Base-by-base conservation (phyloP, 2,113 vertebrate genomes). In the Tamias sibiricus region DNA sequence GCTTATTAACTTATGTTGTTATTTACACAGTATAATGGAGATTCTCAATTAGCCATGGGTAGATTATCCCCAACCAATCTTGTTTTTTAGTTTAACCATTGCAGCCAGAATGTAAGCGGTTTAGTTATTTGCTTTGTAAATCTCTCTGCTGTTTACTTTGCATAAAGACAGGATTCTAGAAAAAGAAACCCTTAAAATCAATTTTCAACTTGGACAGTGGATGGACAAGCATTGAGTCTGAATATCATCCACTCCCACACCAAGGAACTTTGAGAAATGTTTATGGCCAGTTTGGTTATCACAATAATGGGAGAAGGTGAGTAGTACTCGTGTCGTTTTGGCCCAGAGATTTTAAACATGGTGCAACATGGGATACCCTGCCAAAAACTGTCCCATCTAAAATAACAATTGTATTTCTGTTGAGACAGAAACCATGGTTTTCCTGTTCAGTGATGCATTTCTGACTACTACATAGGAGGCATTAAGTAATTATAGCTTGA, bases 31-130 rank as follows among this genome's bases (percentile, higher is more conserved):
- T 83, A 75, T 72, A 93, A 80, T 26, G 32, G 59, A 59, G 89
- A 85, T 82, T 96, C 77, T 94, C 69, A 92, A 95, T 94, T 87
- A 95, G 52, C 68, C 54, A 81, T 62, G 54, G 74, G 49, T 76
- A 82, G 20, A 68, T 86, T 91, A 93, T 37, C 68, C 47, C 92
- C 10, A 94, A 52, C 75, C 74, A 92, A 77, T 62, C 64, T 59
- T 97, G 49, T 64, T 92, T 74, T 87, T 68, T 64, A 94, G 64
- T 71, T 92, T 49, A 72, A 81, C 22, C 30, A 44, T 1, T 47
- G 32, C 44, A 69, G 16, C 42, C 22, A 59, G 30, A 83, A 62
- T 19, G 2, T 77, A 94, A 59, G 62, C n/a, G 86, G 64, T 76
- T 68, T 72, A 85, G 44, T 72, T 76, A 81, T 71, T 88, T 94